Evolutionary conservation across 1,140 invertebrate genomes (phyloP).

Genomic region (Sipha flava): DNA sequence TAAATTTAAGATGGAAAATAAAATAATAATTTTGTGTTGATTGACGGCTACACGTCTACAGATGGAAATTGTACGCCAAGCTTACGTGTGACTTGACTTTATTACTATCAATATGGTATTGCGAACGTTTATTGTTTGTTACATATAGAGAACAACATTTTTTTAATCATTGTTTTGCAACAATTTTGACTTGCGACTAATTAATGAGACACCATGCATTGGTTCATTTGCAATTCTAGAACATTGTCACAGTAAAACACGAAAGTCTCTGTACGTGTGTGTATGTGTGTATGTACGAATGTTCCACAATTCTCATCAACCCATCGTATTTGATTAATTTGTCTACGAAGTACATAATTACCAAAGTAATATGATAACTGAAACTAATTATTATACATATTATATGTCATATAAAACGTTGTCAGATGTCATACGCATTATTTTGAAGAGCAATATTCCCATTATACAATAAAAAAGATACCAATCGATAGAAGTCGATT

Average conservation of each 20-base stretch:
- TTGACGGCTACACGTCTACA: no score
- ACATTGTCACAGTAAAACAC: neutral
- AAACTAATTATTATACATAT: no score
- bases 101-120: neutral
- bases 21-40: no score
- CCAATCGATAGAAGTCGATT: no score
- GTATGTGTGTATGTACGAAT: neutral
- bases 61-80: neutral
- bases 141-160: neutral
- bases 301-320: neutral
- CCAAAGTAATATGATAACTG: no score
- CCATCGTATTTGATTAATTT: neutral
- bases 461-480: no score
- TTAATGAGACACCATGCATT: neutral
- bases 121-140: neutral
- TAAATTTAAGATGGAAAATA: no score
- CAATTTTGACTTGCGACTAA: neutral
- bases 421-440: no score
- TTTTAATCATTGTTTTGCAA: neutral
- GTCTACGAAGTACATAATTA: neutral
- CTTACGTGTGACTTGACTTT: no score
- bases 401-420: no score
- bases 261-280: neutral
- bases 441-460: no score
- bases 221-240: neutral